A percentile compares a stretch with the other conserved stretches of the same genome.
Conservation (phyloP, 2,888 invertebrate species). For the Muschampia plurimacula region DNA sequence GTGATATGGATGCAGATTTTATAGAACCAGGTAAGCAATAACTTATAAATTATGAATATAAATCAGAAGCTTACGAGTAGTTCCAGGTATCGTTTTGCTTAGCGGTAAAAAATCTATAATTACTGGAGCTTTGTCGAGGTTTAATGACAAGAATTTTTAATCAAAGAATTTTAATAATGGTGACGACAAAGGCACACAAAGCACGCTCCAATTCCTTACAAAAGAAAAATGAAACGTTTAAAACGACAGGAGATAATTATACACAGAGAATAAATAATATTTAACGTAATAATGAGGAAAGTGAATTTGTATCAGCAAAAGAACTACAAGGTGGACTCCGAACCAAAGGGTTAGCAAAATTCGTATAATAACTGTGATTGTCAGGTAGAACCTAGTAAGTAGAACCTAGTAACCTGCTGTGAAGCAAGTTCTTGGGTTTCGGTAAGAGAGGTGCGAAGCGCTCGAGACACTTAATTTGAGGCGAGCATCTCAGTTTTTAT, state of each 20-base stretch:
- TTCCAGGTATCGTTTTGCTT: background rate
- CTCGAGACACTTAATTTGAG: too few relatives aligned
- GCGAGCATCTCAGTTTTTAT: too few relatives aligned
- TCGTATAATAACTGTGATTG: too few relatives aligned
- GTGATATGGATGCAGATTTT: too few relatives aligned
- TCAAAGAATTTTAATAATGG: conserved; percentile 32
- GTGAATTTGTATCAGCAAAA: too few relatives aligned
- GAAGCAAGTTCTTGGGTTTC: too few relatives aligned
- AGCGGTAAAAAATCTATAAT: conserved; percentile 27
- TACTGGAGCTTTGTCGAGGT: conserved; percentile 24
- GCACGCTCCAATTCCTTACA: conserved; percentile 15
- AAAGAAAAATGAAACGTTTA: background rate
- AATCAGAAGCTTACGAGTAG: background rate
- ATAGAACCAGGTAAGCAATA: too few relatives aligned
- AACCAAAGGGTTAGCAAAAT: too few relatives aligned
- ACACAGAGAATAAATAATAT: background rate
- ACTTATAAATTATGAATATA: background rate
- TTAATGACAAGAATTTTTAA: conserved; percentile 34
- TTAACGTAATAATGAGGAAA: background rate
- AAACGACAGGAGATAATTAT: background rate
- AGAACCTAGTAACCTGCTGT: too few relatives aligned
- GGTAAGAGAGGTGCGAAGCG: too few relatives aligned
- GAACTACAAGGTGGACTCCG: too few relatives aligned
- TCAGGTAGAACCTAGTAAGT: too few relatives aligned
- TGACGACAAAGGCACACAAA: conserved; percentile 15